phyloP scores from a whole-genome alignment of 2,797 vertebrate species.

The Poecilia gillii region DNA sequence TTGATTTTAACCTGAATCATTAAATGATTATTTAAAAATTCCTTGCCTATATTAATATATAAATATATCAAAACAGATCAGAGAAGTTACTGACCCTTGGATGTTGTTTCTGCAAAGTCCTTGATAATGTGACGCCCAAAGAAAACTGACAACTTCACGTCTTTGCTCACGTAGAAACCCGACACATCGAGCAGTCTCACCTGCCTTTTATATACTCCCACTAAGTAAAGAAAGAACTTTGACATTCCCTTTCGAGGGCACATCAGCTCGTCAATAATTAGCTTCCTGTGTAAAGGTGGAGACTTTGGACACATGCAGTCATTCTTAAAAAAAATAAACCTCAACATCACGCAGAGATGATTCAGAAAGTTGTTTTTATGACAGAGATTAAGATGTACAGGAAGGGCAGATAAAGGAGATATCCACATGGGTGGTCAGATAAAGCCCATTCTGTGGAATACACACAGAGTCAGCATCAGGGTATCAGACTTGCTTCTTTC shows the following conservation, averaged over 20 bases:
- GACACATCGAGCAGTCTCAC: constrained; percentile 45
- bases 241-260: constrained; percentile 49
- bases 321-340: constrained; percentile 24
- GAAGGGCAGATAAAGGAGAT: constrained; percentile 17
- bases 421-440: constrained; percentile 39
- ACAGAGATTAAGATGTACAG: constrained; percentile 10
- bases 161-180: constrained; percentile 35
- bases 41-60: not conserved
- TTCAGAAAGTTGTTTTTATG: constrained; percentile 13
- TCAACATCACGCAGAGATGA: constrained; percentile 10
- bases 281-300: constrained; percentile 46
- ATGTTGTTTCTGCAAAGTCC: constrained; percentile 37
- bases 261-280: constrained; percentile 73
- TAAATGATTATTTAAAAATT: not conserved
- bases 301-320: constrained; percentile 29
- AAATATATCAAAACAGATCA: constrained; percentile 5
- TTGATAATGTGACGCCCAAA: constrained; percentile 18
- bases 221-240: constrained; percentile 65
- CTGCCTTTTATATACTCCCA: constrained; percentile 39
- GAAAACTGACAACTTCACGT: constrained; percentile 35
- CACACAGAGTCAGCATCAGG: constrained; percentile 28
- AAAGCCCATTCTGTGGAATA: constrained; percentile 19
- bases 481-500: constrained; percentile 15
- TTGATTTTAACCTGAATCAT: not conserved
- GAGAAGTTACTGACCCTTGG: constrained; percentile 57